Percentiles rank a stretch among this genome's conserved stretches.
Evolutionary conservation across 2,797 vertebrate species (phyloP).

Genomic region (Gastrophryne carolinensis): DNA sequence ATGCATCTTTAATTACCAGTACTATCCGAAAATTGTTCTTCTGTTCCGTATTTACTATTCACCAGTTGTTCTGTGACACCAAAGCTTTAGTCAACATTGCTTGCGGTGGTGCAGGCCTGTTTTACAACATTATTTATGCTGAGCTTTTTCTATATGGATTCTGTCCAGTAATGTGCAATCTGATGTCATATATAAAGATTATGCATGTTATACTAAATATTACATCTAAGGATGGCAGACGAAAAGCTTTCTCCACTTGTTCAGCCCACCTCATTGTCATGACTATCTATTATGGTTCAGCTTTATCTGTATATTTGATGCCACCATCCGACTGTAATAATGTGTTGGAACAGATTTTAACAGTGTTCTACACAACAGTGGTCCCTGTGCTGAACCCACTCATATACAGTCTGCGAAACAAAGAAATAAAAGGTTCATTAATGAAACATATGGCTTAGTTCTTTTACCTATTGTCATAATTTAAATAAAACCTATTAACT

Average conservation of each 20-base stretch:
- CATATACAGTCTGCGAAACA: conserved; percentile 21
- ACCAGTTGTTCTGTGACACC: conserved; percentile 10
- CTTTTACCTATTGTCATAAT: too few relatives aligned
- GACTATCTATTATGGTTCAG: background rate
- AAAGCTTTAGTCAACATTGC: conserved; percentile 8
- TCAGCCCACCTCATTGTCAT: conserved; percentile 22
- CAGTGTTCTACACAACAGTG: background rate
- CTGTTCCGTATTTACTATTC: background rate
- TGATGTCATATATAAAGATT: conserved; percentile 2
- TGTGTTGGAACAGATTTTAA: background rate
- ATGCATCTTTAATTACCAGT: too few relatives aligned
- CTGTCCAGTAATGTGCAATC: background rate
- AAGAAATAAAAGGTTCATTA: conserved; percentile 11
- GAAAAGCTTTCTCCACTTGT: too few relatives aligned
- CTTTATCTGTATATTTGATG: background rate
- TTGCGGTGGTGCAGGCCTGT: background rate
- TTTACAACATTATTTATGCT: background rate
- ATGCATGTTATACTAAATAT: background rate
- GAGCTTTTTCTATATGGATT: background rate
- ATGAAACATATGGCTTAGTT: too few relatives aligned
- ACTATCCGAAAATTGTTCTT: background rate
- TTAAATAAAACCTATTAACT: too few relatives aligned
- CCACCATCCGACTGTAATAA: background rate
- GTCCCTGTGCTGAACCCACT: conserved; percentile 7
- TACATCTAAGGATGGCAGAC: background rate